Conservation (phyloP, 2,797 vertebrate species). For the Iguana delicatissima region DNA sequence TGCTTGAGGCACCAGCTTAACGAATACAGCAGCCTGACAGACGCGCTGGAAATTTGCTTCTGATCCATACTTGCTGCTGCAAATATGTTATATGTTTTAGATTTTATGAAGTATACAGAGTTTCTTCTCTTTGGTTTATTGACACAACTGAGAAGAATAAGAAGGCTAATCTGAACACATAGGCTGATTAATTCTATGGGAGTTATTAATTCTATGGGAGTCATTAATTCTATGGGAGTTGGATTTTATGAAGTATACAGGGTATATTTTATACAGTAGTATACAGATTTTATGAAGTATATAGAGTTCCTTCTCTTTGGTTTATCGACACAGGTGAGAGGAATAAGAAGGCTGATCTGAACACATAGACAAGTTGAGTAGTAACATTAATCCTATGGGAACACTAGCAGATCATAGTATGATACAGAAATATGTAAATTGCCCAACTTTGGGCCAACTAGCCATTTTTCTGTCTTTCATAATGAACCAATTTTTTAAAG, state of each 20-base stretch:
- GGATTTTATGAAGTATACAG: too few relatives aligned
- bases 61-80: slow-evolving; percentile 52
- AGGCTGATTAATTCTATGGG: too few relatives aligned
- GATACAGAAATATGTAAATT: background rate
- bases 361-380: background rate
- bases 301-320: slow-evolving; percentile 12
- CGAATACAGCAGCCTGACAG: slow-evolving; percentile 50
- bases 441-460: background rate
- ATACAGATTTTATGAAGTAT: slow-evolving; percentile 29
- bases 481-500: background rate
- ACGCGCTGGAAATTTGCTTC: slow-evolving; percentile 59
- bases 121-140: too few relatives aligned
- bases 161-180: too few relatives aligned
- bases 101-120: too few relatives aligned
- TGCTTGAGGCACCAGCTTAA: slow-evolving; percentile 31
- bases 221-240: too few relatives aligned
- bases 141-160: too few relatives aligned
- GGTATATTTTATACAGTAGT: background rate
- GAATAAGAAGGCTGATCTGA: background rate
- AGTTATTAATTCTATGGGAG: too few relatives aligned
- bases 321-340: background rate
- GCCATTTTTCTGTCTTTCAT: background rate
- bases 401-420: background rate
- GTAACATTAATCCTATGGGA: background rate
- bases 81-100: slow-evolving; percentile 5